Evolutionary conservation across 2,888 invertebrate species (phyloP).

Genomic region (Cephonodes hylas): DNA sequence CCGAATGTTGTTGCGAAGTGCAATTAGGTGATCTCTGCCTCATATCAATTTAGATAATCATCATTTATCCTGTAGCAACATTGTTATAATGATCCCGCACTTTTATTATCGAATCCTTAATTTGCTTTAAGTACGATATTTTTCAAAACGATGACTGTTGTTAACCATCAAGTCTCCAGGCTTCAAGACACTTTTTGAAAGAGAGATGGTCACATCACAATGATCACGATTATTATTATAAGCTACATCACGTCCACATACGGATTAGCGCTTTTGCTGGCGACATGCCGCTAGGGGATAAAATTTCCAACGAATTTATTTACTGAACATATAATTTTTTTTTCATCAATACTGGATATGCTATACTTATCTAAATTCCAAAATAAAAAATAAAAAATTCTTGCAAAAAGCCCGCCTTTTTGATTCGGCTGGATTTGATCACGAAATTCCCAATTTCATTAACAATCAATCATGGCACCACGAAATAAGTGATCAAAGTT

Average conservation of each 20-base stretch:
- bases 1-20: constrained; percentile 34
- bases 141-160: too few relatives aligned
- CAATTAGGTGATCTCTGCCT: constrained; percentile 43
- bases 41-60: constrained; percentile 34
- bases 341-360: not conserved
- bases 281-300: too few relatives aligned
- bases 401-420: not conserved
- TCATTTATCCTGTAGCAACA: constrained; percentile 1
- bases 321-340: not conserved
- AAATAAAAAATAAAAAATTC: not conserved
- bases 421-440: not conserved
- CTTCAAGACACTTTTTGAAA: too few relatives aligned
- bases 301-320: too few relatives aligned
- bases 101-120: too few relatives aligned
- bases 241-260: too few relatives aligned
- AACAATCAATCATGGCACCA: not conserved
- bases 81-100: not conserved
- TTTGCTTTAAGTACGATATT: too few relatives aligned
- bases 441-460: not conserved
- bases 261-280: too few relatives aligned
- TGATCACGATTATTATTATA: too few relatives aligned
- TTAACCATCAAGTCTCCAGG: too few relatives aligned
- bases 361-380: not conserved
- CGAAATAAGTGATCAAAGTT: constrained; percentile 6
- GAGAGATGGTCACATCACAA: too few relatives aligned